A percentile compares a stretch with the other conserved stretches of the same genome.
Conservation (phyloP, 2,113 vertebrate species). For the Fregata magnificens region DNA sequence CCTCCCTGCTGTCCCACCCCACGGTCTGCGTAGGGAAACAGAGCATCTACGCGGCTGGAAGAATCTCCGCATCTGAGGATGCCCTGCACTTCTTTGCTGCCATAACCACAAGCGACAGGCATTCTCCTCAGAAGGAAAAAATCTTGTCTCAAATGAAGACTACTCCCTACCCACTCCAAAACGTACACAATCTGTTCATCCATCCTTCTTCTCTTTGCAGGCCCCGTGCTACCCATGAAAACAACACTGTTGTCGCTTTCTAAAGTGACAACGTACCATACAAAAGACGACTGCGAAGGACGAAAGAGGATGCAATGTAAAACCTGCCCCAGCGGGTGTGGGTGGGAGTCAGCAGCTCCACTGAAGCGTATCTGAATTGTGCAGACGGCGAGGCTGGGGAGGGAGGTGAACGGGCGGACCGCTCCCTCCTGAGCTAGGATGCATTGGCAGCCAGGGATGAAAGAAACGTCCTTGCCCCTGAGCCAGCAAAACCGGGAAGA, state of each 20-base stretch:
- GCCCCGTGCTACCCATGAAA: background rate
- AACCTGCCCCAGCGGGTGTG: background rate
- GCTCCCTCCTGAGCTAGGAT: background rate
- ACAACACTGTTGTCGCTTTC: background rate
- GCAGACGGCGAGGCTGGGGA: background rate
- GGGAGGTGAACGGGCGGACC: background rate
- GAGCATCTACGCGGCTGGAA: background rate
- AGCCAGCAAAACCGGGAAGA: background rate
- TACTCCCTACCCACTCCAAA: background rate
- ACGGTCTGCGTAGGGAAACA: background rate
- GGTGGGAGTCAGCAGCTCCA: background rate
- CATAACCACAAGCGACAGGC: background rate
- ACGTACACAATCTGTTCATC: background rate
- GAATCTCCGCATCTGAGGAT: background rate
- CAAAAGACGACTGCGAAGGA: background rate
- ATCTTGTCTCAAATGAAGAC: background rate
- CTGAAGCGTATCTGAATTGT: rapidly evolving
- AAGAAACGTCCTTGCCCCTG: background rate
- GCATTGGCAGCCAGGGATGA: rapidly evolving
- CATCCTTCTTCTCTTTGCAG: background rate
- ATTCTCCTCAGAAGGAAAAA: background rate
- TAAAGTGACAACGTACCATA: background rate
- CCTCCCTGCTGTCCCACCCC: conserved; percentile 26
- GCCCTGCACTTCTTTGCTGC: background rate
- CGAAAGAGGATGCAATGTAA: background rate